Percentiles rank a stretch among this genome's conserved stretches.
Evolutionary conservation across 1,140 invertebrate species (phyloP).

Genomic region (Diachasmimorpha longicaudata): DNA sequence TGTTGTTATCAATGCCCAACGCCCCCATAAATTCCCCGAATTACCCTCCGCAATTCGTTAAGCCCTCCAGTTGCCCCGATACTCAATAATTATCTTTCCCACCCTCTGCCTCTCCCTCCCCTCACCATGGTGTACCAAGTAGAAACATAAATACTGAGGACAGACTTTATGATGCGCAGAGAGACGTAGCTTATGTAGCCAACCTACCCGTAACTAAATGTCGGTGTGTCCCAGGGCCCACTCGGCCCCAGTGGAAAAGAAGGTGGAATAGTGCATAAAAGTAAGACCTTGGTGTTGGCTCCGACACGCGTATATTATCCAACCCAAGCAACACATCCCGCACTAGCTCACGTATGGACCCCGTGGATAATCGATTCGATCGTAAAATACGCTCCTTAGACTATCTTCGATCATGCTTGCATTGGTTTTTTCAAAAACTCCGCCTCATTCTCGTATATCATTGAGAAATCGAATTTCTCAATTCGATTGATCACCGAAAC

Average conservation of each 20-base stretch:
- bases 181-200: not conserved
- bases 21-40: too few species aligned
- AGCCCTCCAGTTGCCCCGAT: too few species aligned
- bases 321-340: conserved; percentile 19
- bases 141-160: not conserved
- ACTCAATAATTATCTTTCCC: too few species aligned
- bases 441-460: not conserved
- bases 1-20: not conserved
- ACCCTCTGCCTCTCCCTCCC: too few species aligned
- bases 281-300: conserved; percentile 43
- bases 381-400: conserved; percentile 56
- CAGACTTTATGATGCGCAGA: conserved; percentile 1
- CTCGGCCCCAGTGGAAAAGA: conserved; percentile 19
- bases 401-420: conserved; percentile 14
- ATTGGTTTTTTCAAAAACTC: not conserved
- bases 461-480: not conserved
- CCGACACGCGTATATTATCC: conserved; percentile 20
- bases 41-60: too few species aligned
- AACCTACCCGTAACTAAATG: conserved; percentile 38
- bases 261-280: conserved; percentile 13
- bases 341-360: conserved; percentile 46
- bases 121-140: not conserved
- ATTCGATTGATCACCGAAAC: too few species aligned
- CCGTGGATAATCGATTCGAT: conserved; percentile 57
- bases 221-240: conserved; percentile 35